Conservation (phyloP, 37 sponge, comb jelly and placozoan genomes). For the Chondrilla cf. caribensis region DNA sequence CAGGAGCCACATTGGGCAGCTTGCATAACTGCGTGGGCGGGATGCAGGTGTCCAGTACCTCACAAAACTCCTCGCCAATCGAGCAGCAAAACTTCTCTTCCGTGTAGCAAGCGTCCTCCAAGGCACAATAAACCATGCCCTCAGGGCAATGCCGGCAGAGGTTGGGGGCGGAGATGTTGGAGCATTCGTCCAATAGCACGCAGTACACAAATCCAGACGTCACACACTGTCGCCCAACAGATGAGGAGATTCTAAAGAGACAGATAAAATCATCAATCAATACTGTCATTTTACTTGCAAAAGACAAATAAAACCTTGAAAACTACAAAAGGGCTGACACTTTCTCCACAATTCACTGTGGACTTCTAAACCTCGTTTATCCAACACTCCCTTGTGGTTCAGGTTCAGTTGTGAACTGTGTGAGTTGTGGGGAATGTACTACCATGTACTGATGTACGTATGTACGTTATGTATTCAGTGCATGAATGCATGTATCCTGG, state of each 20-base stretch:
- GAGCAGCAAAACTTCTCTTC: conserved; percentile 43
- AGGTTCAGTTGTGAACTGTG: no score
- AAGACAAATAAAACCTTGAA: no score
- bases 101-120: conserved; percentile 45
- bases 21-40: conserved; percentile 23
- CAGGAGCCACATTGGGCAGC: conserved; percentile 70
- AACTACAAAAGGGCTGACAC: no score
- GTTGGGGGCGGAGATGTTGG: conserved; percentile 35
- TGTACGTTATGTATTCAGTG: no score
- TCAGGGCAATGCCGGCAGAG: conserved; percentile 68
- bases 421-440: no score
- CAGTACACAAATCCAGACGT: conserved; percentile 42
- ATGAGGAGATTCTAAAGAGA: neutral
- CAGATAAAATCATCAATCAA: no score
- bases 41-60: conserved; percentile 45
- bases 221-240: neutral
- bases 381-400: no score
- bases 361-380: no score
- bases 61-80: conserved; percentile 34
- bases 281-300: no score
- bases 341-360: no score
- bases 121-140: conserved; percentile 30
- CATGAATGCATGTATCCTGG: no score
- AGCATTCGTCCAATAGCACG: conserved; percentile 39
- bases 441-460: no score